Base-by-base conservation (phyloP, 2,888 invertebrate species). In the Galerucella calmariensis region DNA sequence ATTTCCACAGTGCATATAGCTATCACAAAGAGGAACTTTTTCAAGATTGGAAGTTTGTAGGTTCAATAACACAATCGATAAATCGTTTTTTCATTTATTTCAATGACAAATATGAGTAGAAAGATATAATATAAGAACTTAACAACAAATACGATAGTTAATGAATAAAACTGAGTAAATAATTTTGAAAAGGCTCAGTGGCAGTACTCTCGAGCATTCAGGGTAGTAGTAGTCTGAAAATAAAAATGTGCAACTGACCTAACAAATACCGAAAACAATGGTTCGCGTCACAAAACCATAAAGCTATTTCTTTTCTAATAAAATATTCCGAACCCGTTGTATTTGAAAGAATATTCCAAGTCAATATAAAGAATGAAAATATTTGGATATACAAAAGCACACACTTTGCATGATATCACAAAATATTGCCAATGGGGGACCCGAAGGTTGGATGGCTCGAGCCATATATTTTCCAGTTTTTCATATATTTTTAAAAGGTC, bases 301-400 rank as follows among this genome's bases (percentile, higher is more conserved):
- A 67, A 67, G 67, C 20, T 67, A 67, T 67, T 67, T 67, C 58
- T 67, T 27, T 67, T 16, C 44, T 16, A 44, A 67, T 58, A 67
- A 67, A 67, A 67, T 67, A 67, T 67, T 67, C 67, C 44, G 20
- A 44, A 3, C 67, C 41, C 58, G 53, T 51, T 67, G 67, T 66
- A n/a, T 67, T 58, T 67, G 67, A 67, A 67, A 58, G 69, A 62
- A 69, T 69, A 69, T 69, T 69, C 62, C 51, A 62, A 58, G 27
- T 46, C 62, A 58, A 59, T 69, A 69, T 69, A 56, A 62, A 69
- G 62, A 69, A 69, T 62, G 48, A 69, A 69, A 69, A 69, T 69
- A 69, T 69, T 69, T 62, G 61, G 69, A 69, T 41, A 69, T 62
- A 69, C 69, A 62, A 62, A 62, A 51, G 67, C 27, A 62, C 69